Conservation (phyloP, 2,888 invertebrate genomes). For the Alloplasta piceator region DNA sequence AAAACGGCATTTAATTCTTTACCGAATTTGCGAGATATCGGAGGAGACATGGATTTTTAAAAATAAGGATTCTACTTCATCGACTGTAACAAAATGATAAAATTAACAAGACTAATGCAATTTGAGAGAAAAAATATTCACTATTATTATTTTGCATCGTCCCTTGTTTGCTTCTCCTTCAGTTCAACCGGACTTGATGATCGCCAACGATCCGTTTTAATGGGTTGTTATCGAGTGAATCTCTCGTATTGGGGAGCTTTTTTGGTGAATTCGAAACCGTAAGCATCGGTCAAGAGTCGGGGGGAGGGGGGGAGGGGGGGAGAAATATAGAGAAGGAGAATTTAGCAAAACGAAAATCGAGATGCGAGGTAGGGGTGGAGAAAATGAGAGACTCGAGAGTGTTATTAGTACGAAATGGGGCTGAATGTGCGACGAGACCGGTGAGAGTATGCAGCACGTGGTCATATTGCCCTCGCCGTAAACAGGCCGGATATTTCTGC, state of each 20-base stretch:
- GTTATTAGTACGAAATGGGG: slow-evolving; percentile 54
- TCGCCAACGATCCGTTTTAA: slow-evolving; percentile 42
- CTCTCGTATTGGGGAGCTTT: background rate
- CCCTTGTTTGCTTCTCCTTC: background rate
- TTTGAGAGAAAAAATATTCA: background rate
- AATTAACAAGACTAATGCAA: too few relatives aligned
- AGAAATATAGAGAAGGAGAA: background rate
- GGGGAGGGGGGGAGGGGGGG: slow-evolving; percentile 4
- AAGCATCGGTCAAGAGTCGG: slow-evolving; percentile 43
- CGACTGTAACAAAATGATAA: too few relatives aligned
- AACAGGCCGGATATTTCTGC: slow-evolving; percentile 66
- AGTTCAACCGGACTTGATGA: slow-evolving; percentile 24
- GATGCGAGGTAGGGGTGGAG: slow-evolving; percentile 23
- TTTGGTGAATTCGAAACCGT: slow-evolving; percentile 23
- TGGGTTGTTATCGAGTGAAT: slow-evolving; percentile 41
- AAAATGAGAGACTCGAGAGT: slow-evolving; percentile 49
- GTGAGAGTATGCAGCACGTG: slow-evolving; percentile 11
- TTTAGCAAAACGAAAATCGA: slow-evolving; percentile 8
- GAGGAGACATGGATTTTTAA: too few relatives aligned
- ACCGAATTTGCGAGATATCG: too few relatives aligned
- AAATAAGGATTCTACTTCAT: too few relatives aligned
- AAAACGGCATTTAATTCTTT: too few relatives aligned
- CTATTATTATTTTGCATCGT: background rate
- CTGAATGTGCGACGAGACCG: slow-evolving; percentile 45
- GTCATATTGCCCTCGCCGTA: slow-evolving; percentile 56